These are phyloP conservation scores for Coregonus ussuriensis DNA, from an alignment of 2,797 vertebrate species.

Conservation along the genomic window DNA sequence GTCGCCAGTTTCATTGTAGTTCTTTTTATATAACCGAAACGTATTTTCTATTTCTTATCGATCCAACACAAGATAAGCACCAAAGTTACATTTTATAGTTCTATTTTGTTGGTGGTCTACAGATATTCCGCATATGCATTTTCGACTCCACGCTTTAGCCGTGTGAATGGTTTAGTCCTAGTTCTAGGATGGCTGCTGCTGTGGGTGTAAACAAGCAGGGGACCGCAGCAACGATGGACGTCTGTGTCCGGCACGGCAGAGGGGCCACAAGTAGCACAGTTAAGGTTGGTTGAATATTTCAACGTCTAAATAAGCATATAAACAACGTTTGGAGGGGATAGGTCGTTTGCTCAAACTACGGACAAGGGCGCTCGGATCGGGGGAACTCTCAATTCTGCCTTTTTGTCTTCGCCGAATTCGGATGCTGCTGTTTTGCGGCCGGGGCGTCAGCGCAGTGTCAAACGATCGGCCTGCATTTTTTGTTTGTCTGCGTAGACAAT, in stretches of 20 bases:
- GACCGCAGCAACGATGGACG: slow-evolving; percentile 70
- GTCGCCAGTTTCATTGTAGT: not conserved
- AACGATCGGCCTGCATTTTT: not conserved
- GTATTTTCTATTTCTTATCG: not conserved
- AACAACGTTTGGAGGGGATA: not conserved
- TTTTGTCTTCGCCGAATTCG: not conserved
- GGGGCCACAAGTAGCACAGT: slow-evolving; percentile 74
- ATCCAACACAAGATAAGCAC: not conserved
- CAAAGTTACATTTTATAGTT: not conserved
- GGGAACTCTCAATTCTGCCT: not conserved
- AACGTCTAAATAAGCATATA: not conserved
- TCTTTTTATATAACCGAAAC: not conserved
- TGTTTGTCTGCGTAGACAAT: not conserved
- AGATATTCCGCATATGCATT: not conserved
- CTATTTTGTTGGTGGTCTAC: not conserved
- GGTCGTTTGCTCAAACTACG: not conserved
- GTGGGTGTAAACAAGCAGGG: slow-evolving; percentile 83
- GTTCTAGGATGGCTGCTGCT: slow-evolving; percentile 74
- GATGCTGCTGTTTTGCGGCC: not conserved
- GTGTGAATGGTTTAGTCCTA: slow-evolving; percentile 39
- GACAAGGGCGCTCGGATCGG: not conserved
- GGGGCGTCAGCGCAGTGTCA: not conserved
- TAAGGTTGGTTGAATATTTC: slow-evolving; percentile 78
- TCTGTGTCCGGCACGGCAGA: slow-evolving; percentile 74
- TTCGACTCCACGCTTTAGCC: not conserved